phyloP scores from a whole-genome alignment of 2,888 invertebrate species.

The Noctuana brunneofusca region DNA sequence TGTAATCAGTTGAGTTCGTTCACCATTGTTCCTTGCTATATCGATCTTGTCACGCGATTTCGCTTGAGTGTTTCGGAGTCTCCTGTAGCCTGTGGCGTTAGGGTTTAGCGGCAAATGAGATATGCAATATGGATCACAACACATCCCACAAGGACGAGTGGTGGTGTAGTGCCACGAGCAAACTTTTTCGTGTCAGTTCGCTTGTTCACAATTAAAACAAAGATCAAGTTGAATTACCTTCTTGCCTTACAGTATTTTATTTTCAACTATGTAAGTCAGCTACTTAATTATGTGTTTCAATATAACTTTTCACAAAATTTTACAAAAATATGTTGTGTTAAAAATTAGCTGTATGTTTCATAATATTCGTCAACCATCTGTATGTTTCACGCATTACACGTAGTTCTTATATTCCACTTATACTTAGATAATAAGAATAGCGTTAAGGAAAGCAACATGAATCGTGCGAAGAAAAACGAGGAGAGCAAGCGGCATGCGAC shows the following conservation, averaged over 20 bases:
- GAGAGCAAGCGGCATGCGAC: constrained; percentile 16
- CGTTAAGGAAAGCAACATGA: not conserved
- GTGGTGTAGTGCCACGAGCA: not conserved
- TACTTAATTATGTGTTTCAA: not conserved
- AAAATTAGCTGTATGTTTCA: constrained; percentile 10
- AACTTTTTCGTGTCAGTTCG: not conserved
- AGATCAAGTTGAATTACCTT: no score
- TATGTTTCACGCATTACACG: constrained; percentile 27
- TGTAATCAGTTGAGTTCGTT: not conserved
- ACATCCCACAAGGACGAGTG: not conserved
- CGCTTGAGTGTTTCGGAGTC: not conserved
- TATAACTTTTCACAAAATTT: not conserved
- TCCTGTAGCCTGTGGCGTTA: not conserved
- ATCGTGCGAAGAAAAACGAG: not conserved
- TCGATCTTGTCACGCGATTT: no score
- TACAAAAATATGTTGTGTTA: not conserved
- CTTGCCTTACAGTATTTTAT: no score
- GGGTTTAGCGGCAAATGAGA: not conserved
- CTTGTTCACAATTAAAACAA: no score
- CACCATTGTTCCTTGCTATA: not conserved
- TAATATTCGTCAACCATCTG: constrained; percentile 17
- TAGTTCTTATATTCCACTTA: constrained; percentile 25
- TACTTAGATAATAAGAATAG: not conserved
- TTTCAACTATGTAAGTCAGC: no score
- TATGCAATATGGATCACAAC: no score